phyloP scores from a whole-genome alignment of 35 echinoderm and acorn worm species.

The Ophiothrix spiculata region DNA sequence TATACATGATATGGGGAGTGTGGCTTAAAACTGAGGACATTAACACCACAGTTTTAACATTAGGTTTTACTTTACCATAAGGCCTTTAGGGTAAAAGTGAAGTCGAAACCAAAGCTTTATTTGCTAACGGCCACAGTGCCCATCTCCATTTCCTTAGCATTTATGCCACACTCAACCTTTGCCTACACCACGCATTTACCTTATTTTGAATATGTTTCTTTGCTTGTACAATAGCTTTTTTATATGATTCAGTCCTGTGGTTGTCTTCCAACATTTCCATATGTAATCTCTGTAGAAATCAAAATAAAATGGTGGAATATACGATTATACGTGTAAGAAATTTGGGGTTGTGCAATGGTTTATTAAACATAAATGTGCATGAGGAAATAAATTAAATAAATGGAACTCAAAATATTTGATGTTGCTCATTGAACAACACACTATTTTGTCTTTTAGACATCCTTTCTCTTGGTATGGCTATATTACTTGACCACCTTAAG shows the following conservation, averaged over 20 bases:
- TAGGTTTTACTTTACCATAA: background rate
- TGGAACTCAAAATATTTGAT: background rate
- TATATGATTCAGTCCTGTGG: conserved; percentile 53
- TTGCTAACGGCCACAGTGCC: background rate
- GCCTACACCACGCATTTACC: conserved; percentile 9
- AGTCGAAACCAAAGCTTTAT: background rate
- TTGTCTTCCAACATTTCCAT: conserved; percentile 65
- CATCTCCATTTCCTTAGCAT: background rate
- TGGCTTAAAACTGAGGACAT: too few relatives aligned
- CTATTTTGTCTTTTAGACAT: background rate
- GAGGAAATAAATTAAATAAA: background rate
- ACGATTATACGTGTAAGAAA: background rate
- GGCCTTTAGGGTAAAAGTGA: background rate
- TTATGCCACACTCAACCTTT: background rate
- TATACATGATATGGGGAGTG: background rate
- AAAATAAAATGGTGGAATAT: background rate
- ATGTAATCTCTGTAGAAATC: conserved; percentile 57
- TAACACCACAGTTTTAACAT: background rate
- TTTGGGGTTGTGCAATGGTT: background rate
- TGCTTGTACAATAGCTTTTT: conserved; percentile 40
- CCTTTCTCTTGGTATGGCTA: background rate
- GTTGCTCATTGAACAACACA: background rate
- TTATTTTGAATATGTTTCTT: conserved; percentile 45
- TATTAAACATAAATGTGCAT: too few relatives aligned
- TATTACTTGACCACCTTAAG: too few relatives aligned